phyloP scores from a whole-genome alignment of 2,888 invertebrate species.

The Frankliniella intonsa region DNA sequence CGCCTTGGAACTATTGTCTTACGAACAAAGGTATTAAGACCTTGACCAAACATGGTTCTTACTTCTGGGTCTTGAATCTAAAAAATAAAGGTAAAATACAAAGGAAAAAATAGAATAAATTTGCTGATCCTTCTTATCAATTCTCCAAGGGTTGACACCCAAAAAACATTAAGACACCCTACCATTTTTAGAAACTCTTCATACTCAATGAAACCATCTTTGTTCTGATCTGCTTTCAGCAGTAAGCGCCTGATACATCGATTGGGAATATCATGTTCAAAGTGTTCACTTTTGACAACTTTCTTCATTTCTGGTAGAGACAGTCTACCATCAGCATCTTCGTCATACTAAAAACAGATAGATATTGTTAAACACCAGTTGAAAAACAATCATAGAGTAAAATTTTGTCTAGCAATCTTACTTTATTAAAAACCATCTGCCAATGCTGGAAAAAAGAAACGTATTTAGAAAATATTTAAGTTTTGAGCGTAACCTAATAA shows the following conservation, averaged over 20 bases:
- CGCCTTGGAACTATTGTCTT: constrained; percentile 50
- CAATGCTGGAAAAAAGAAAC: constrained; percentile 38
- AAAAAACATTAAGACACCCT: constrained; percentile 29
- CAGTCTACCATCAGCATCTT: constrained; percentile 64
- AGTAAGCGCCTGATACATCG: constrained; percentile 64
- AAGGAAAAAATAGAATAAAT: neutral
- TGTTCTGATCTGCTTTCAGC: constrained; percentile 58
- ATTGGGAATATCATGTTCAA: constrained; percentile 64
- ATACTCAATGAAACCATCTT: constrained; percentile 45
- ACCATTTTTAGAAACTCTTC: constrained; percentile 46
- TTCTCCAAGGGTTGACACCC: too few species aligned
- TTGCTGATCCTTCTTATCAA: neutral
- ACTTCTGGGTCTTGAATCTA: constrained; percentile 49
- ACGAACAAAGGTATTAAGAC: constrained; percentile 58
- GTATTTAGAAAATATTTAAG: neutral
- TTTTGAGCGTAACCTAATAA: too few species aligned
- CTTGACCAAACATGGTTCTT: constrained; percentile 61
- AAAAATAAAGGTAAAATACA: neutral
- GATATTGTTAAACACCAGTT: neutral
- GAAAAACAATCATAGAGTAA: neutral
- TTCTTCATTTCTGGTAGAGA: constrained; percentile 62
- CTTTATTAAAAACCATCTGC: constrained; percentile 37
- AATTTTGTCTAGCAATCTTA: constrained; percentile 31
- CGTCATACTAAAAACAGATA: constrained; percentile 57
- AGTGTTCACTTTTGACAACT: constrained; percentile 41